Percentiles rank a stretch among this genome's conserved stretches.
Conservation (phyloP, 2,797 vertebrate genomes). For the Morus bassanus region DNA sequence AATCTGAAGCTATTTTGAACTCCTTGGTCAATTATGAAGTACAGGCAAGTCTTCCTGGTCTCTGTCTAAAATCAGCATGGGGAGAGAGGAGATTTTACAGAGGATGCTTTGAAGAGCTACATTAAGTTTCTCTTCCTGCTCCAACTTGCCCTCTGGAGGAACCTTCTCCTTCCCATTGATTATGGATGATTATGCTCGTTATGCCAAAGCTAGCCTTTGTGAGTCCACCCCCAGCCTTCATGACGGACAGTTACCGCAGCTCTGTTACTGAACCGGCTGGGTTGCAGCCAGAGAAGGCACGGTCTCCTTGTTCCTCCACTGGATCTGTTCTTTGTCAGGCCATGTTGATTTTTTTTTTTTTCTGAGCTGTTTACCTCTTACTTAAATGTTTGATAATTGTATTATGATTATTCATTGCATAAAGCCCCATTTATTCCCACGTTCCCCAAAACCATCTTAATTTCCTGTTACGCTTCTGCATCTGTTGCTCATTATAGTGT, state of each 20-base stretch:
- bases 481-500: background rate
- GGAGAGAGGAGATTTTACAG: background rate
- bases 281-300: background rate
- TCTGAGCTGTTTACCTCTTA: background rate
- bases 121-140: background rate
- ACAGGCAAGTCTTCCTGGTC: background rate
- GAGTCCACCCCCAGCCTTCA: background rate
- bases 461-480: background rate
- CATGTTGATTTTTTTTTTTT: background rate
- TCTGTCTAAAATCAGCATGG: background rate
- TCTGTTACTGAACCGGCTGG: background rate
- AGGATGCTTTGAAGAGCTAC: background rate
- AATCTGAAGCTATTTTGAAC: background rate
- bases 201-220: background rate
- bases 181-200: background rate
- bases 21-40: background rate
- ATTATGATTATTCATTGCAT: background rate
- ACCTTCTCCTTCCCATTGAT: background rate
- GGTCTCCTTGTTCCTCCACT: background rate
- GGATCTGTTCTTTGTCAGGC: background rate
- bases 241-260: background rate
- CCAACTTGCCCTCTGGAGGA: background rate
- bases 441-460: background rate
- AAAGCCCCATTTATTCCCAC: background rate
- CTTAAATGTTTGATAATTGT: background rate